Conservation (phyloP, 2,797 vertebrate genomes). For the Liasis olivaceus region DNA sequence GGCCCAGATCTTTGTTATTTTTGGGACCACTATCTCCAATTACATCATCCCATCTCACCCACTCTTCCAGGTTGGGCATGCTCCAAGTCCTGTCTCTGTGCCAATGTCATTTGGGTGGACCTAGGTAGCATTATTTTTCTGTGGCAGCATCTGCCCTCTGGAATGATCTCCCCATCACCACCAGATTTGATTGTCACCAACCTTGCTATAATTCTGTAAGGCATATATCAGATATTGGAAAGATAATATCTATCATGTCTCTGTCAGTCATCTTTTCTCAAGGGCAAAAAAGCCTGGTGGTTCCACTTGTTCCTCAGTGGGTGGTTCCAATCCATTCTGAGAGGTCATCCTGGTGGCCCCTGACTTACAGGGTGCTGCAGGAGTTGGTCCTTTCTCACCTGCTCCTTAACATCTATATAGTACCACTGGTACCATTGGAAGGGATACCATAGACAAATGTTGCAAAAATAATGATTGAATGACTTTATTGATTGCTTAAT, state of each 20-base stretch:
- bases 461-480: background rate
- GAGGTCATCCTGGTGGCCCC: background rate
- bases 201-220: too few relatives aligned
- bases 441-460: background rate
- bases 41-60: too few relatives aligned
- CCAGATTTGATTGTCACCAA: too few relatives aligned
- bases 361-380: background rate
- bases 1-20: too few relatives aligned
- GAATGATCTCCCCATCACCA: too few relatives aligned
- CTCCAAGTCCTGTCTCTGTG: too few relatives aligned
- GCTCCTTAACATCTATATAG: background rate
- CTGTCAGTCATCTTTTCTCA: background rate
- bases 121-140: too few relatives aligned
- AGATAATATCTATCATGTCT: background rate
- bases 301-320: background rate
- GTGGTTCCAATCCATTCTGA: background rate
- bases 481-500: constrained; percentile 19
- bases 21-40: too few relatives aligned
- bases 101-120: too few relatives aligned
- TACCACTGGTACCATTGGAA: background rate
- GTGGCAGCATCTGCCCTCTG: too few relatives aligned
- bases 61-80: too few relatives aligned
- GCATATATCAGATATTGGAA: background rate
- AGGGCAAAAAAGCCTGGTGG: background rate
- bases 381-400: background rate